These are phyloP conservation scores for Petrolisthes manimaculis DNA, from an alignment of 2,888 invertebrate genomes.

Conservation along the genomic window DNA sequence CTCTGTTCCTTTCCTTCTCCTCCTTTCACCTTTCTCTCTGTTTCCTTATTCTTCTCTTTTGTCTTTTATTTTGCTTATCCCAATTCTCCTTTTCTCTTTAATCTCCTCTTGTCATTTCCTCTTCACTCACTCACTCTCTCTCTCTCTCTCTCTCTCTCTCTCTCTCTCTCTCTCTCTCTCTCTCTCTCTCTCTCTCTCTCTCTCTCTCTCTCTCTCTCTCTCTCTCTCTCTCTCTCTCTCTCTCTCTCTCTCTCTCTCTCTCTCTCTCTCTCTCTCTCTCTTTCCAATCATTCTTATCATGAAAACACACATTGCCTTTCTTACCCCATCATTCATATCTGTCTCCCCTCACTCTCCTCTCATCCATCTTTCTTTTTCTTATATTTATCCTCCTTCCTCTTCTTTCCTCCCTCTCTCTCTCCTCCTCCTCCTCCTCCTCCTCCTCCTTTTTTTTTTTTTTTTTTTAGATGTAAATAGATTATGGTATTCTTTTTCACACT, in stretches of 20 bases:
- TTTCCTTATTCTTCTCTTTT: background rate
- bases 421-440: too few relatives aligned
- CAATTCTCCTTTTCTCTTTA: background rate
- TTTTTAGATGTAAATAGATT: too few relatives aligned
- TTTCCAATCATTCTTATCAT: background rate
- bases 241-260: background rate
- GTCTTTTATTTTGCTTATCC: too few relatives aligned
- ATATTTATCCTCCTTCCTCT: background rate
- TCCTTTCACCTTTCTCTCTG: background rate
- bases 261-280: background rate
- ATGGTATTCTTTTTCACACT: too few relatives aligned
- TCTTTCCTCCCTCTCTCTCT: too few relatives aligned
- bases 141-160: background rate
- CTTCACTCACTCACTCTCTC: background rate
- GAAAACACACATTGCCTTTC: too few relatives aligned
- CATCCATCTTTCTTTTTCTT: background rate
- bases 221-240: background rate
- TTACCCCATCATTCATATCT: background rate
- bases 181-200: constrained; percentile 21
- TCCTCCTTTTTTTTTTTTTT: too few relatives aligned
- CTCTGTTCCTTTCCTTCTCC: background rate
- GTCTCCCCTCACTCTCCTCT: constrained; percentile 1
- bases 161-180: constrained; percentile 4
- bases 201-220: background rate
- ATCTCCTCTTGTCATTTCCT: background rate